These are phyloP conservation scores for Polietes domitor DNA, from an alignment of 2,888 invertebrate genomes.

Conservation along the genomic window DNA sequence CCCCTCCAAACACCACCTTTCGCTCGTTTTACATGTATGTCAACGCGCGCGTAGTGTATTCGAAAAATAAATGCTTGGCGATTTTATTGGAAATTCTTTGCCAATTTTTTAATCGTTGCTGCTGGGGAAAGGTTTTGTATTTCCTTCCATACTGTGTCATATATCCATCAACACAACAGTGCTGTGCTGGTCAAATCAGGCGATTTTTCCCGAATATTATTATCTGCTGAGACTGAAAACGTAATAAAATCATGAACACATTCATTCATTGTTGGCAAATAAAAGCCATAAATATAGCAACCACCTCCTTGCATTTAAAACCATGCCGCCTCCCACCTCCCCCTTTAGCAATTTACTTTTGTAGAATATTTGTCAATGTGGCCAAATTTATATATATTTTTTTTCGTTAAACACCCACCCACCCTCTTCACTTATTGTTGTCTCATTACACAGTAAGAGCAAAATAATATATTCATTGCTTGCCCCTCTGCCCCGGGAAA, in stretches of 20 bases:
- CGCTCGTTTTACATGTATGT: no score
- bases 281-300: neutral
- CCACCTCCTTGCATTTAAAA: neutral
- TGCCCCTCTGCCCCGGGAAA: neutral
- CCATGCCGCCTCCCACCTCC: neutral
- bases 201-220: neutral
- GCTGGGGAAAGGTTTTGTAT: neutral
- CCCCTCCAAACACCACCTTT: no score
- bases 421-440: neutral
- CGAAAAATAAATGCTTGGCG: neutral
- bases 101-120: neutral
- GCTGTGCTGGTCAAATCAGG: neutral
- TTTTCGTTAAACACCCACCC: neutral
- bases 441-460: neutral
- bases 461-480: neutral
- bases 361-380: neutral
- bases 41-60: neutral
- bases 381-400: neutral
- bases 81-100: neutral
- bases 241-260: neutral
- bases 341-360: neutral
- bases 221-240: neutral
- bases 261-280: neutral
- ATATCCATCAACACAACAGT: conserved; percentile 3
- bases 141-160: neutral